Evolutionary conservation across 1,140 invertebrate genomes (phyloP).

Genomic region (Eueides isabella): DNA sequence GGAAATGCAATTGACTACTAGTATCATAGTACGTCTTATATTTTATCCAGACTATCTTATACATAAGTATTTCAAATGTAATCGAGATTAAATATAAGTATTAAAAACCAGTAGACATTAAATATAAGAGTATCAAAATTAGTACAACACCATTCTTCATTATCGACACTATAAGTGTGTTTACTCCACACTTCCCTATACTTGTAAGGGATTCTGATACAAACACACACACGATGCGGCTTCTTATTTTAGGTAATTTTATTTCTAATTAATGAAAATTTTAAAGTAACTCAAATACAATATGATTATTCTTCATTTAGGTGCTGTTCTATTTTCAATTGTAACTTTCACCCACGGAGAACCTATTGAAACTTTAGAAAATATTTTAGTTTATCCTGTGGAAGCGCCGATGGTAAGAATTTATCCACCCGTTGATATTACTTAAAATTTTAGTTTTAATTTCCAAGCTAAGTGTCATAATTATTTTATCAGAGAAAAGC

Average conservation of each 20-base stretch:
- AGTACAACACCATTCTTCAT: constrained; percentile 39
- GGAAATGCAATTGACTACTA: no score
- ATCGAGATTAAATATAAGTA: constrained; percentile 34
- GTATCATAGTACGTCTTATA: not conserved
- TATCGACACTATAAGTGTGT: constrained; percentile 65
- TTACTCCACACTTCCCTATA: constrained; percentile 44
- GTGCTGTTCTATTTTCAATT: constrained; percentile 31
- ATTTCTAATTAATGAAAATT: not conserved
- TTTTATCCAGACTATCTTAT: not conserved
- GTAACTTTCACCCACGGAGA: constrained; percentile 32
- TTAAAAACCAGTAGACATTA: no score
- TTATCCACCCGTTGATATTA: not conserved
- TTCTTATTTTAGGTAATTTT: constrained; percentile 46
- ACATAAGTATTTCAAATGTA: not conserved
- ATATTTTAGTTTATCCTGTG: constrained; percentile 44
- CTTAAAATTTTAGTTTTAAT: not conserved
- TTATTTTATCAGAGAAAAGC: constrained; percentile 54
- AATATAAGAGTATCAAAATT: constrained; percentile 50
- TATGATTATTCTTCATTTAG: constrained; percentile 30
- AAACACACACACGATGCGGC: constrained; percentile 51
- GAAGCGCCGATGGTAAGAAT: constrained; percentile 49
- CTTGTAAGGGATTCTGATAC: constrained; percentile 43
- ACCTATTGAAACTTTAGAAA: constrained; percentile 44
- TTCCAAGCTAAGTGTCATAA: constrained; percentile 33
- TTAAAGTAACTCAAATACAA: constrained; percentile 14